These are phyloP conservation scores for Chymomyza costata DNA, from an alignment of 1,140 invertebrate species.

Conservation along the genomic window DNA sequence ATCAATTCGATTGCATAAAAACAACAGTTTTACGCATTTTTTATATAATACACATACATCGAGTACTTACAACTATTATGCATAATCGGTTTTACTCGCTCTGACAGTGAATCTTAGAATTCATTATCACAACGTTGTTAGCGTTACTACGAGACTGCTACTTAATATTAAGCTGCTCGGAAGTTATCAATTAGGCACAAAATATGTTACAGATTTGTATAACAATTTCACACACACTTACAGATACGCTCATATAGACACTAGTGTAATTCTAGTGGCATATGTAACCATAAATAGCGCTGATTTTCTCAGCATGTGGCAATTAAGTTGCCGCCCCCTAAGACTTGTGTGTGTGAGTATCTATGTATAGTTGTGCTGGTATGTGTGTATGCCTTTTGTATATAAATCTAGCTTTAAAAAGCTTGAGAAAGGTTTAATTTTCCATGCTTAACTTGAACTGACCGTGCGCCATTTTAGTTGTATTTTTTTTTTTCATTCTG, in stretches of 20 bases:
- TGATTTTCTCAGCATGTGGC: conserved; percentile 57
- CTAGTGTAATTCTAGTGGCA: no score
- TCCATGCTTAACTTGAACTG: conserved; percentile 47
- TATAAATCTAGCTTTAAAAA: conserved; percentile 65
- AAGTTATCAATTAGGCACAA: conserved; percentile 69
- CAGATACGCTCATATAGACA: conserved; percentile 8
- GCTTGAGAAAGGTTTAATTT: conserved; percentile 68
- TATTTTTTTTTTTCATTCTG: no score
- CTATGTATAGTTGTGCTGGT: conserved; percentile 1
- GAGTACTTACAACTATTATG: conserved; percentile 19
- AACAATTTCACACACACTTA: conserved; percentile 54
- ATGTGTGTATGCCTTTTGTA: conserved; percentile 51
- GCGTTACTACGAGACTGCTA: conserved; percentile 14
- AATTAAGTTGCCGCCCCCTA: conserved; percentile 46
- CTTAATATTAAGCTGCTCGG: conserved; percentile 59
- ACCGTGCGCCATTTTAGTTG: conserved; percentile 66
- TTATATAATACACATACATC: not conserved
- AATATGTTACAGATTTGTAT: conserved; percentile 71
- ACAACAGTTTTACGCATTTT: no score
- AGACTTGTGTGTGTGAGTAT: not conserved
- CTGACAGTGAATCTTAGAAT: conserved; percentile 67
- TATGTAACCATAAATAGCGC: conserved; percentile 18
- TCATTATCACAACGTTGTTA: conserved; percentile 55
- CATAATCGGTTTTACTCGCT: no score
- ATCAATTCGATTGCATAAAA: no score